Conservation (phyloP, 2,888 invertebrate species). For the Nomada flava region DNA sequence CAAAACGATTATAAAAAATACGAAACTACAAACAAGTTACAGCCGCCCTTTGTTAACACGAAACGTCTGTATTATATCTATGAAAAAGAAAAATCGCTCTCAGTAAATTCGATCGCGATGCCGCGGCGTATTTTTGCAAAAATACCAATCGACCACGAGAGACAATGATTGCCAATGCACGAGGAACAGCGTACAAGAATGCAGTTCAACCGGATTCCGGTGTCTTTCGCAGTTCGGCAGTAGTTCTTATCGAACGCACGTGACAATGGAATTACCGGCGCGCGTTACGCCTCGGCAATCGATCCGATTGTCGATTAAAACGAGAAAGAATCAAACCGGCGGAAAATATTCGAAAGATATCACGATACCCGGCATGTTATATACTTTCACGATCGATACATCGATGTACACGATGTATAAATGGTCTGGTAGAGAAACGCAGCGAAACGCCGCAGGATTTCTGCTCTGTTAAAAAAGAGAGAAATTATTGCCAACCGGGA, state of each 20-base stretch:
- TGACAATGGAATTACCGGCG: slow-evolving; percentile 32
- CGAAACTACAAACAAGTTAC: too few species aligned
- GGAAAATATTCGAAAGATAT: not conserved
- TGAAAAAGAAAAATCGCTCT: too few species aligned
- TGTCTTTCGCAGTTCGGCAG: slow-evolving; percentile 34
- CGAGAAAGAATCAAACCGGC: not conserved
- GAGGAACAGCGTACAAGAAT: slow-evolving; percentile 38
- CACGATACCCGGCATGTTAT: not conserved
- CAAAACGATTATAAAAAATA: too few species aligned
- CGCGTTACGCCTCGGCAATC: slow-evolving; percentile 29
- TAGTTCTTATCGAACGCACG: slow-evolving; percentile 46
- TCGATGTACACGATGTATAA: slow-evolving; percentile 1
- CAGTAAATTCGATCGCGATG: too few species aligned
- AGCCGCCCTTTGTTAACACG: too few species aligned
- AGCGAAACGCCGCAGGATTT: slow-evolving; percentile 13
- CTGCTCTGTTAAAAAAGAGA: slow-evolving; percentile 23
- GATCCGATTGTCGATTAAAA: slow-evolving; percentile 21
- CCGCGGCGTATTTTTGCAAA: too few species aligned
- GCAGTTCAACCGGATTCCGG: slow-evolving; percentile 45
- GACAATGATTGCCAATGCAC: slow-evolving; percentile 33
- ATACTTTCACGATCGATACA: too few species aligned
- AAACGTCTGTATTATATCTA: too few species aligned
- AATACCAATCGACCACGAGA: slow-evolving; percentile 21
- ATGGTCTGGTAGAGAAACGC: slow-evolving; percentile 13
- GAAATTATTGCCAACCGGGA: slow-evolving; percentile 41